Conservation (phyloP, 1,140 invertebrate genomes). For the Drosophila trapezifrons region DNA sequence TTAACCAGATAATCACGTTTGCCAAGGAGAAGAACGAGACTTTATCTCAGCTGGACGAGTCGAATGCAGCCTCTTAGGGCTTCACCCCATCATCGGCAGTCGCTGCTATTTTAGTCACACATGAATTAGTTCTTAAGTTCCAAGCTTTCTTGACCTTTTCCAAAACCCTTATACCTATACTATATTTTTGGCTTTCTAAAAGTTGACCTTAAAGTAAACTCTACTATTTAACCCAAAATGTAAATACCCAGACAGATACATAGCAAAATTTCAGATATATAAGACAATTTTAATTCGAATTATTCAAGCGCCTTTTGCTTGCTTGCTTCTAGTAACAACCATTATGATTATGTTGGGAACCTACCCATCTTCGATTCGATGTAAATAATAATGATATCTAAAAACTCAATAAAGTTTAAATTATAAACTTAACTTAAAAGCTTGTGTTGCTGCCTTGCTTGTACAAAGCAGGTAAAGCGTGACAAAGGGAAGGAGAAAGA, state of each 20-base stretch:
- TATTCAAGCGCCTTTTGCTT: conserved; percentile 13
- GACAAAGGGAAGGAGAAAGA: too few species aligned
- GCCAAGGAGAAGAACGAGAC: conserved; percentile 78
- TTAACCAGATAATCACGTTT: conserved; percentile 94
- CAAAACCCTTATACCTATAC: not conserved
- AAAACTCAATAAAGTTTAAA: conserved; percentile 29
- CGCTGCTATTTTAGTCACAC: conserved; percentile 13
- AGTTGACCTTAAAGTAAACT: conserved; percentile 73
- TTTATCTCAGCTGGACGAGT: conserved; percentile 50
- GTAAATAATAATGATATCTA: conserved; percentile 38
- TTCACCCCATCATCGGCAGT: not conserved
- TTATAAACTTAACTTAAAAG: not conserved
- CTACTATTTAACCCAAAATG: conserved; percentile 38
- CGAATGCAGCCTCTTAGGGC: conserved; percentile 37
- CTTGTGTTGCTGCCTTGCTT: too few species aligned
- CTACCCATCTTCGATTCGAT: conserved; percentile 14
- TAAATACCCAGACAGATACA: conserved; percentile 23
- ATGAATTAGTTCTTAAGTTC: conserved; percentile 59
- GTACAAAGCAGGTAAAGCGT: too few species aligned
- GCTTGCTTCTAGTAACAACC: not conserved
- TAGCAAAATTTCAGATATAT: conserved; percentile 49
- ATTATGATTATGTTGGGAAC: conserved; percentile 16
- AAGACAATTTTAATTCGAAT: conserved; percentile 16
- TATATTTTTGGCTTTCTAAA: conserved; percentile 62
- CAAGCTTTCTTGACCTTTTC: conserved; percentile 51